Conservation (phyloP, 1,140 invertebrate species). For the Drosophila athabasca region DNA sequence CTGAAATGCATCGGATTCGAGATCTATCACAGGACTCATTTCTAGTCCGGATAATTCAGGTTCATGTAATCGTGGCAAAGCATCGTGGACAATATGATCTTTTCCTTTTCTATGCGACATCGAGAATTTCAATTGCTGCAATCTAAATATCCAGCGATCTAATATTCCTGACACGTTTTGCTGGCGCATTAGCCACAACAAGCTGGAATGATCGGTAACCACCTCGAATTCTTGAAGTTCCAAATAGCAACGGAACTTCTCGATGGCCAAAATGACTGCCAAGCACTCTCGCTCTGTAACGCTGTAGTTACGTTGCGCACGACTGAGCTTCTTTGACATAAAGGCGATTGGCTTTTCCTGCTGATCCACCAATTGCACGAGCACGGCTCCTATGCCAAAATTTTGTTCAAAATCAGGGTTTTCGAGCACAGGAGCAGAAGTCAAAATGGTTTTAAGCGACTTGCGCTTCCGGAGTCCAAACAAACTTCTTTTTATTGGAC, state of each 20-base stretch:
- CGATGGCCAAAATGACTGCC: conserved; percentile 5
- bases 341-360: background rate
- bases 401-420: conserved; percentile 5
- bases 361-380: background rate
- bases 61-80: no score
- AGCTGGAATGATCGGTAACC: conserved; percentile 7
- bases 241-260: conserved; percentile 10
- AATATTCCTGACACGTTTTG: conserved; percentile 5
- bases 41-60: no score
- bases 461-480: conserved; percentile 10
- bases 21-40: no score
- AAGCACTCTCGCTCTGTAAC: conserved; percentile 2
- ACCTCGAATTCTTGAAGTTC: conserved; percentile 13
- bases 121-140: background rate
- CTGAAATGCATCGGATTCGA: no score
- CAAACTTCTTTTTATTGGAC: conserved; percentile 6
- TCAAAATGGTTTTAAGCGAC: conserved; percentile 1
- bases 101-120: no score
- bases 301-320: conserved; percentile 2
- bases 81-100: no score
- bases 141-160: background rate
- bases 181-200: conserved; percentile 13
- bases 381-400: background rate
- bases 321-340: background rate
- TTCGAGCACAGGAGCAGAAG: background rate